phyloP scores from a whole-genome alignment of 2,797 vertebrate genomes.

The Tapirus indicus region DNA sequence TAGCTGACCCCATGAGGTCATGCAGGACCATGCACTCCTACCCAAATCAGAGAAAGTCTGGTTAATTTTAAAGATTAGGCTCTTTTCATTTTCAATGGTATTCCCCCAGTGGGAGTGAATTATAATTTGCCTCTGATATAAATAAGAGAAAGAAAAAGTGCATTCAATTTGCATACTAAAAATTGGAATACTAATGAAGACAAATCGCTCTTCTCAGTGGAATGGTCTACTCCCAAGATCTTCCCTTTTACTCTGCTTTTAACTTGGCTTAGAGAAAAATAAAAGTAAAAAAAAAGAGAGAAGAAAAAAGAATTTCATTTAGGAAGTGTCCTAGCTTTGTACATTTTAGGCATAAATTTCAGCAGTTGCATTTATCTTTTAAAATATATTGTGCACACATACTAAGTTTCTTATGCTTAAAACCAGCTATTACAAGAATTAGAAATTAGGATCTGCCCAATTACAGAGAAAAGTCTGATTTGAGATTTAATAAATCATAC shows the following conservation, averaged over 20 bases:
- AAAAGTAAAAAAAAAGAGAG: background rate
- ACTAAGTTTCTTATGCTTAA: background rate
- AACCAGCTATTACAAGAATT: background rate
- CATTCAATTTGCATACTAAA: slow-evolving; percentile 67
- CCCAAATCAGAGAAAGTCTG: background rate
- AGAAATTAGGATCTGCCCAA: background rate
- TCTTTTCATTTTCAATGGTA: slow-evolving; percentile 47
- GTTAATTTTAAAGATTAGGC: slow-evolving; percentile 18
- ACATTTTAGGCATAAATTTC: slow-evolving; percentile 29
- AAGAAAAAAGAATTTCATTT: background rate
- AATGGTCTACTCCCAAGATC: background rate
- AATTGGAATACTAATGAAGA: slow-evolving; percentile 66
- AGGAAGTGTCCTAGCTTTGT: background rate
- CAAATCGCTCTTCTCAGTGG: slow-evolving; percentile 39
- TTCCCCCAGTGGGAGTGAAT: slow-evolving; percentile 38
- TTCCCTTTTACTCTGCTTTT: background rate
- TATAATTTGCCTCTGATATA: slow-evolving; percentile 43
- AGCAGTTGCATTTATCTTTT: background rate
- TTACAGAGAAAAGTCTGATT: background rate
- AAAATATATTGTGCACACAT: background rate
- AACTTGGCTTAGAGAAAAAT: background rate
- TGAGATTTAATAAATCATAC: background rate
- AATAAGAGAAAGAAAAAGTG: slow-evolving; percentile 19
- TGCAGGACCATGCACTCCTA: background rate
- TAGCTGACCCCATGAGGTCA: background rate